These are phyloP conservation scores for Bemisia tabaci DNA, from an alignment of 1,140 invertebrate species.

Conservation along the genomic window DNA sequence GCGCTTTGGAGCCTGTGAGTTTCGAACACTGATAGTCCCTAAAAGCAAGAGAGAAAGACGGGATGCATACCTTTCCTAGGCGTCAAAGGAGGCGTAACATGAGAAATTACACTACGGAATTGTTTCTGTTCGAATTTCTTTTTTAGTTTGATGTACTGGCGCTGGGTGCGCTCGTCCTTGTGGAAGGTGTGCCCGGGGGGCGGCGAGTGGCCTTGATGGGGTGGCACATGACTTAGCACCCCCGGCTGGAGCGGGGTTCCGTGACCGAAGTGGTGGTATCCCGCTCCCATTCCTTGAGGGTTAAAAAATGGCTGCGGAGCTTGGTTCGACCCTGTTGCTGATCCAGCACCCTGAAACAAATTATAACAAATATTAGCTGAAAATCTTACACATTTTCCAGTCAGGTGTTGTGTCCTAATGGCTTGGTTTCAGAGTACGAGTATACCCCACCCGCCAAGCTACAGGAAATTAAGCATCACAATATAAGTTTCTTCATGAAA, in stretches of 20 bases:
- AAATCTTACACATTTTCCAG: no score
- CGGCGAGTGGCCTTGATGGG: conserved; percentile 32
- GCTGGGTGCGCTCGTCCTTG: conserved; percentile 60
- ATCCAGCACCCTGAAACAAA: conserved; percentile 35
- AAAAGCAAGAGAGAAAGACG: no score
- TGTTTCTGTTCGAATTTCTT: conserved; percentile 54
- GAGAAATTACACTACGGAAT: conserved; percentile 10
- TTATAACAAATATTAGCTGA: no score
- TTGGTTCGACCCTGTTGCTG: conserved; percentile 41
- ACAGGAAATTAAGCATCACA: no score
- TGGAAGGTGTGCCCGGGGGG: conserved; percentile 40
- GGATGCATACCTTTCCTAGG: conserved; percentile 43
- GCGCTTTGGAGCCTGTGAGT: no score
- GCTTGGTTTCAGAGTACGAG: no score
- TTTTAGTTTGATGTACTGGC: conserved; percentile 57
- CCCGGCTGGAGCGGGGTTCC: conserved; percentile 21
- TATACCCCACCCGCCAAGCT: no score
- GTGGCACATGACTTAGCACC: conserved; percentile 25
- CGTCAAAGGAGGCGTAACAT: conserved; percentile 32
- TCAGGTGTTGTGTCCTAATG: no score
- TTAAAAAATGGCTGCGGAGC: conserved; percentile 41
- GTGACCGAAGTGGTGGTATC: conserved; percentile 34
- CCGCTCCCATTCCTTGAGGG: conserved; percentile 35
- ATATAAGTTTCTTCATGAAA: no score
- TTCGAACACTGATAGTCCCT: no score